Base-by-base conservation (phyloP, 2,888 invertebrate species). In the Melangyna quadrimaculata region DNA sequence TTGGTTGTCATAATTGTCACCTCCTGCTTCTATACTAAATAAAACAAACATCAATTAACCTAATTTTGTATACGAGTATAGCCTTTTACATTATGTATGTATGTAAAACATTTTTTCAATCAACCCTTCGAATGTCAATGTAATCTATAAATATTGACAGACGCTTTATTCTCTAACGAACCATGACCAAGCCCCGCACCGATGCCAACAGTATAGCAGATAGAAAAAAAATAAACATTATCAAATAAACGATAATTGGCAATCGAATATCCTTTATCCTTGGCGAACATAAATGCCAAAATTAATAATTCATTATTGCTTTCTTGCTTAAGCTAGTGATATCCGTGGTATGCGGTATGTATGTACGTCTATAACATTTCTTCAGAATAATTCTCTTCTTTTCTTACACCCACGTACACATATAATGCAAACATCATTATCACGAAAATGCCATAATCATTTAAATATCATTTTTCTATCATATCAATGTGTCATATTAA, bases 391-490 rank as follows among this genome's bases (percentile, higher is more conserved):
- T 9, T 14, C 37, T 24, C 22, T n/a, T 8, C 5, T 37, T 0
- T 32, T 0, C 71, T 19, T 10, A 63, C 70, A 57, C n/a, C 2
- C 19, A 65, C 65, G 65, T 65, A 29, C 48, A 9, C 48, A 51
- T 51, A 67, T 51, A 67, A 43, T 67, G 32, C 63, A 61, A 74
- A 67, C 53, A 71, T 79, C 70, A 74, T 79, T 77, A 79, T 77
- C 86, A 81, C 81, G 77, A 78, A 77, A 70, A 57, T 77, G 86
- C 77, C 77, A 81, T 86, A 86, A 86, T 86, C 73, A 86, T 81
- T 86, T 86, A 73, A 86, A 86, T 86, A 80, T 69, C 77, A 78
- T 81, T 81, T 77, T 81, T 43, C 55, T 75, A 73, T 73, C 69
- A 57, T 48, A 81, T 81, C 51, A 69, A 77, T 80, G 73, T 73